Evolutionary conservation across 2,888 invertebrate genomes (phyloP).

Genomic region (Agriopis aurantiaria): DNA sequence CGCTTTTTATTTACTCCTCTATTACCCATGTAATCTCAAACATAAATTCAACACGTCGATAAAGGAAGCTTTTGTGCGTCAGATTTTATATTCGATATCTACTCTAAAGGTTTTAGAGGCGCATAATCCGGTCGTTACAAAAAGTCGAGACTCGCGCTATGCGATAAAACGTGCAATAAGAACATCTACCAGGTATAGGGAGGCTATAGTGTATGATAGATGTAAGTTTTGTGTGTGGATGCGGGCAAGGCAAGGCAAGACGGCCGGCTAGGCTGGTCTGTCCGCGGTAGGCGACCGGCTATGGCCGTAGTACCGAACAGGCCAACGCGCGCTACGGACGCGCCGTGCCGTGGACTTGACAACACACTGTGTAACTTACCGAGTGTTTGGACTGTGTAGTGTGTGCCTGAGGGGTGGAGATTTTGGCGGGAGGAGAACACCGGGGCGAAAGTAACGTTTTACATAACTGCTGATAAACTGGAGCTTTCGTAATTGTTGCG

Average conservation of each 20-base stretch:
- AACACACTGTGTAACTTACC: constrained; percentile 46
- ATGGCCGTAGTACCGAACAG: constrained; percentile 76
- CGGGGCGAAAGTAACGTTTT: constrained; percentile 71
- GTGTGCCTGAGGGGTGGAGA: constrained; percentile 48
- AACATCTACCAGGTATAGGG: constrained; percentile 50
- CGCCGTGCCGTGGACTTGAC: constrained; percentile 51
- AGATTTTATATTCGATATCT: constrained; percentile 56
- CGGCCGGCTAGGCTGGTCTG: constrained; percentile 51
- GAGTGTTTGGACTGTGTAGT: constrained; percentile 62
- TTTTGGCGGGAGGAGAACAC: constrained; percentile 65
- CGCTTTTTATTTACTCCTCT: constrained; percentile 48
- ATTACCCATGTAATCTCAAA: constrained; percentile 41
- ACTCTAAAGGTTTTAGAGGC: constrained; percentile 67
- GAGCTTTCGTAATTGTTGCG: constrained; percentile 77
- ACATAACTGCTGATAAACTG: constrained; percentile 75
- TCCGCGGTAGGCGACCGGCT: constrained; percentile 36
- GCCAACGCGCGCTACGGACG: constrained; percentile 75
- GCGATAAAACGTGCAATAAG: constrained; percentile 75
- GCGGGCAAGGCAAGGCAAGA: constrained; percentile 51
- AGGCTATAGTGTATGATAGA: constrained; percentile 26
- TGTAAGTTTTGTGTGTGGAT: constrained; percentile 54
- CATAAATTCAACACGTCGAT: constrained; percentile 48
- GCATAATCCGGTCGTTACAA: constrained; percentile 68
- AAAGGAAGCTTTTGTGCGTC: constrained; percentile 49
- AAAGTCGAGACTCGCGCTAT: constrained; percentile 63